phyloP scores from a whole-genome alignment of 2,888 invertebrate species.

The Belgica antarctica region DNA sequence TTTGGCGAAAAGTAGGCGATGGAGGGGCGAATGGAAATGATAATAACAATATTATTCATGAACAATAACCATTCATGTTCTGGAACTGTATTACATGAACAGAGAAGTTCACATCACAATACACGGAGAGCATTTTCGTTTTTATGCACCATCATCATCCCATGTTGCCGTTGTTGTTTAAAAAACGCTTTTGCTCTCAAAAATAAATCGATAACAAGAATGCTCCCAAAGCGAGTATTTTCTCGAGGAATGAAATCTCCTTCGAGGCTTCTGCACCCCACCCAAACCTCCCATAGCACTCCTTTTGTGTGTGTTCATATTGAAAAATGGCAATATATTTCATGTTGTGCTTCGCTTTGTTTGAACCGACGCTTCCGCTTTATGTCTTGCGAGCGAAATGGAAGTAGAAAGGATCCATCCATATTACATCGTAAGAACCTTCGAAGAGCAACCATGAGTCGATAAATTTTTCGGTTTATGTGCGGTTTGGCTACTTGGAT shows the following conservation, averaged over 20 bases:
- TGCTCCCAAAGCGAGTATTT: not conserved
- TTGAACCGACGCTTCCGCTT: not conserved
- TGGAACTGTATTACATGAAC: not conserved
- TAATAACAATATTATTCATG: slow-evolving; percentile 2
- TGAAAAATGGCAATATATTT: slow-evolving; percentile 6
- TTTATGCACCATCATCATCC: not conserved
- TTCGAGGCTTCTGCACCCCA: not conserved
- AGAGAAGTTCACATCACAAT: not conserved
- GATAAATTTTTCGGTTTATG: not conserved
- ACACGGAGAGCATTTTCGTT: not conserved
- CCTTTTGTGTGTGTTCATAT: not conserved
- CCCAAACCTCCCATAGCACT: not conserved
- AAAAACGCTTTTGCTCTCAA: not conserved
- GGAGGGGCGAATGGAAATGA: not conserved
- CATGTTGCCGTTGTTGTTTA: not conserved
- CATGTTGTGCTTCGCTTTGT: not conserved
- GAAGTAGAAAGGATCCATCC: not conserved
- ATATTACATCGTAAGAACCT: not conserved
- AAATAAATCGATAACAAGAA: not conserved
- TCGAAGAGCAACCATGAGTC: not conserved
- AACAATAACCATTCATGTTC: slow-evolving; percentile 2
- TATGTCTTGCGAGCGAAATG: not conserved
- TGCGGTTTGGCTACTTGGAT: not conserved
- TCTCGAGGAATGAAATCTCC: not conserved
- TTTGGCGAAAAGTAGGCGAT: not conserved